Conservation (phyloP, 2,113 vertebrate genomes). For the Neopipo cinnamomea region DNA sequence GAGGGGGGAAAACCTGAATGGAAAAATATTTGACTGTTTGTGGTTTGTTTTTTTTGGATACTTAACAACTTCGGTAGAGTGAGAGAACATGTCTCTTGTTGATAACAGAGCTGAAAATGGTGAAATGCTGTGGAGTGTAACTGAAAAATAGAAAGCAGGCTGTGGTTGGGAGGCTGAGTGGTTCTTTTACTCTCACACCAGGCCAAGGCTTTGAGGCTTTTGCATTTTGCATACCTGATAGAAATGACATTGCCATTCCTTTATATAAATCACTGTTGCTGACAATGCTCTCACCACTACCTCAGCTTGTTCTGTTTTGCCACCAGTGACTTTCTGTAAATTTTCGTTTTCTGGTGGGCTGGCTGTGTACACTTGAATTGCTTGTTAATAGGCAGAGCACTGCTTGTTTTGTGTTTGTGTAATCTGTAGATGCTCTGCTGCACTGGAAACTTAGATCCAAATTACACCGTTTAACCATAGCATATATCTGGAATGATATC, state of each 20-base stretch:
- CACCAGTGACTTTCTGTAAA: neutral
- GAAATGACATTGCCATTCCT: neutral
- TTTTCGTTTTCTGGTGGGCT: neutral
- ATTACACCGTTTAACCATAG: neutral
- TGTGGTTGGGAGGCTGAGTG: slow-evolving; percentile 60
- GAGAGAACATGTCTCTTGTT: neutral
- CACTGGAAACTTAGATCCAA: neutral
- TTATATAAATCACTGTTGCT: slow-evolving; percentile 39
- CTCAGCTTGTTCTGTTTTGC: neutral
- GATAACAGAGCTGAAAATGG: slow-evolving; percentile 5
- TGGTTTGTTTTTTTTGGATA: neutral
- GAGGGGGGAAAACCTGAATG: neutral
- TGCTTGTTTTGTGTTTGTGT: neutral
- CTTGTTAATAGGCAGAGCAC: neutral
- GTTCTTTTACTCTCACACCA: slow-evolving; percentile 28
- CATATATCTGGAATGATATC: neutral
- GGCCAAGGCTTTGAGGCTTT: slow-evolving; percentile 62
- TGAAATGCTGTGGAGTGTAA: slow-evolving; percentile 54
- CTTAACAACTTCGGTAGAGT: neutral
- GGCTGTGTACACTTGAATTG: neutral
- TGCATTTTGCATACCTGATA: slow-evolving; percentile 61
- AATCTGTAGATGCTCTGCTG: neutral
- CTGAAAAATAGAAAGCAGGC: slow-evolving; percentile 65
- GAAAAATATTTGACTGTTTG: neutral
- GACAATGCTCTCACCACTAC: neutral